Percentiles rank a stretch among this genome's conserved stretches.
Evolutionary conservation across 2,113 vertebrate species (phyloP).

Genomic region (Polypterus senegalus): DNA sequence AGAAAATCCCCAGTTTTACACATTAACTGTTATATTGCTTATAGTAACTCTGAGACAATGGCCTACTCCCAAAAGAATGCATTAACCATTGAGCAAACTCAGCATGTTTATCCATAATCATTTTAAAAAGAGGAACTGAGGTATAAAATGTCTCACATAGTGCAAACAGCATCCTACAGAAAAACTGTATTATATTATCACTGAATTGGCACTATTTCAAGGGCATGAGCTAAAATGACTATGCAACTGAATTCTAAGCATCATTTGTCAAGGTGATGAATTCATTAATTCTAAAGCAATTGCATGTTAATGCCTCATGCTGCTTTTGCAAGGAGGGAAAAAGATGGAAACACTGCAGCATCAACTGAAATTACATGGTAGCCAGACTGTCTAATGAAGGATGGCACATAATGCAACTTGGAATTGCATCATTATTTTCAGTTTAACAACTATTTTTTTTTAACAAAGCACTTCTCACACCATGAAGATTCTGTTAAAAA

Average conservation of each 20-base stretch:
- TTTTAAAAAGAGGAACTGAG: too few relatives aligned
- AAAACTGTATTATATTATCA: constrained; percentile 2
- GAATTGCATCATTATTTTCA: not conserved
- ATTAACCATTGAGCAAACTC: too few relatives aligned
- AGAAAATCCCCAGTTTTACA: too few relatives aligned
- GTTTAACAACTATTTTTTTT: not conserved
- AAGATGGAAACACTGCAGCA: not conserved
- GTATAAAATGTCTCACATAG: too few relatives aligned
- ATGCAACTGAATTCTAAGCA: not conserved
- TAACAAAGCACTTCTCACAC: too few relatives aligned
- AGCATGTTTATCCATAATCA: too few relatives aligned
- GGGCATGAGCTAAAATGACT: not conserved
- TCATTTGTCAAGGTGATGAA: not conserved
- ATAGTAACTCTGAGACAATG: too few relatives aligned
- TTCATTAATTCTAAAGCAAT: not conserved
- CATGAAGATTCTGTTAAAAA: too few relatives aligned
- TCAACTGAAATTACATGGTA: not conserved
- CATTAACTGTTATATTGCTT: too few relatives aligned
- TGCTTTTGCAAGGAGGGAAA: not conserved
- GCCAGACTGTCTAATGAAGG: not conserved
- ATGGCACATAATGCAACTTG: not conserved
- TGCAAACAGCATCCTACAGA: too few relatives aligned
- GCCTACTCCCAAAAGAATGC: too few relatives aligned
- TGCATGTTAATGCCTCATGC: not conserved
- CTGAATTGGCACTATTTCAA: not conserved